Evolutionary conservation across 2,797 vertebrate genomes (phyloP), one percentile per base, ranked within the genome.

Genomic region (Zonotrichia albicollis): DNA sequence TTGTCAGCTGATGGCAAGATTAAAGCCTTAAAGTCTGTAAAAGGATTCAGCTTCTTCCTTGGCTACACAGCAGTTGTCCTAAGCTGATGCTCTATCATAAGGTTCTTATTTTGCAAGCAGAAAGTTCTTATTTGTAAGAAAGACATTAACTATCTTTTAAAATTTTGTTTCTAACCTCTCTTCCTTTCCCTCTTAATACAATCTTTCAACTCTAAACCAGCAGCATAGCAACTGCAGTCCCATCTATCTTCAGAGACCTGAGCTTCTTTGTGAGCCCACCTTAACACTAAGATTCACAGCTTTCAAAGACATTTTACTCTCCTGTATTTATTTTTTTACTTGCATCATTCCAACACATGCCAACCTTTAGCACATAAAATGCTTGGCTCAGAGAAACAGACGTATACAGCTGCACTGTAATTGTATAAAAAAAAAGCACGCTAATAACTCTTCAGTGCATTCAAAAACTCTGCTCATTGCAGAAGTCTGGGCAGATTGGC

Each of bases 381-480:
- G 77, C 91, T 89, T 92, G 93, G 92, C 94, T 96, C 95, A 65
- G 68, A 95, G 86, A 87, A 96, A 71, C 87, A 96, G 94, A 72
- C 71, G 15, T 95, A 97, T 97, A 97, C 96, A 97, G 95, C 95
- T 96, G 95, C 95, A 96, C 95, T 96, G 91, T 94, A 95, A 95
- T 93, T 96, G 94, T 93, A 79, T 83, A 78, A 94, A 89, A 89
- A 88, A 89, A 88, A 89, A 71, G 45, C 79, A 84, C 17, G 32
- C 87, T 93, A 78, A 81, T 91, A 91, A 94, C 83, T 96, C 95
- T 74, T 68, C 42, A 75, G 85, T 94, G 96, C 68, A 85, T 95
- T 94, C 61, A 93, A 78, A 95, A 95, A 84, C 92, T 90, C 89
- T 78, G 79, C 82, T 85, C 54, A 13, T 72, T 61, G 79, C 88